Conservation (phyloP, 1,140 invertebrate species). For the Saxidomus purpurata region DNA sequence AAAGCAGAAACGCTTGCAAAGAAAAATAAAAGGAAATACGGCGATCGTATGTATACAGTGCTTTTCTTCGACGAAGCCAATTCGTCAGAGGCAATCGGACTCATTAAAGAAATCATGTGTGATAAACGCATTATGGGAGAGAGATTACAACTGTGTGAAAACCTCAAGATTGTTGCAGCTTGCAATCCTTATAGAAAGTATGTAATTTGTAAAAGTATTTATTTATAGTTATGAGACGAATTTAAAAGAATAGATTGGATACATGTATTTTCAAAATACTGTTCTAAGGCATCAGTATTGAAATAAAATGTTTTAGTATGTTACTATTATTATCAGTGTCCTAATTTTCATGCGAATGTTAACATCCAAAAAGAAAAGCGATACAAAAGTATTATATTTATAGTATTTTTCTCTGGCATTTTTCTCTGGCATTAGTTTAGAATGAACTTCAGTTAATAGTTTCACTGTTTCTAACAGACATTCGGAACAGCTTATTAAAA, state of each 20-base stretch:
- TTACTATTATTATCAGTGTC: no score
- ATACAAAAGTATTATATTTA: no score
- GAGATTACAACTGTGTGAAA: conserved; percentile 51
- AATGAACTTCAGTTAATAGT: no score
- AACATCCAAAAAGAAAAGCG: no score
- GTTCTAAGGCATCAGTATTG: no score
- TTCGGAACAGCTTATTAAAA: conserved; percentile 79
- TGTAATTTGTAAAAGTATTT: conserved; percentile 20
- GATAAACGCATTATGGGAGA: conserved; percentile 72
- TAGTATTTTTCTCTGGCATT: no score
- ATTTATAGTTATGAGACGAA: no score
- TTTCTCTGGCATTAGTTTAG: no score
- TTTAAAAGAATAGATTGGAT: no score
- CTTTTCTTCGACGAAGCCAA: conserved; percentile 86
- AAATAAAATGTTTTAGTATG: no score
- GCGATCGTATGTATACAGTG: conserved; percentile 78
- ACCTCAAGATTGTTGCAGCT: conserved; percentile 78
- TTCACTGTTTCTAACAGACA: conserved; percentile 75
- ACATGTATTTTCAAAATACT: no score
- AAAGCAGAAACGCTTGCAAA: conserved; percentile 74
- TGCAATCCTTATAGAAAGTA: conserved; percentile 84
- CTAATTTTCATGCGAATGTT: no score
- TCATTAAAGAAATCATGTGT: conserved; percentile 81
- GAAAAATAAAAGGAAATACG: conserved; percentile 70
- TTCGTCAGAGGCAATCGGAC: conserved; percentile 82